A percentile compares a stretch with the other conserved stretches of the same genome.
These are phyloP conservation scores for Oxyruncus cristatus DNA, from an alignment of 2,113 vertebrate genomes.

Conservation along the genomic window DNA sequence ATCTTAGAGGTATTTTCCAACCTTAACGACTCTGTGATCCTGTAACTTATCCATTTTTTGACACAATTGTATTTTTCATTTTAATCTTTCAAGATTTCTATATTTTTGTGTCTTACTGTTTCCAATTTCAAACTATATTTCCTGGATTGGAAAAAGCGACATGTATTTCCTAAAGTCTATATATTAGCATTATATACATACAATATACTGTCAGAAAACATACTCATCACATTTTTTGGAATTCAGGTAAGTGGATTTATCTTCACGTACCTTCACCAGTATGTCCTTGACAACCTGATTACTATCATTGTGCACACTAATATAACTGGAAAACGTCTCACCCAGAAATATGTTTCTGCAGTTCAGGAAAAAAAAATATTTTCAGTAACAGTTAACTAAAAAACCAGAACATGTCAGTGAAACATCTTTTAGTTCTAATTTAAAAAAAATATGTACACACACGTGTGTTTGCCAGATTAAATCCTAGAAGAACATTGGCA, in stretches of 20 bases:
- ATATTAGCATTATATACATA: background rate
- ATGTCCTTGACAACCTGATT: conserved; percentile 94
- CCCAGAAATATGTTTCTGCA: conserved; percentile 96
- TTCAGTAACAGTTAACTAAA: background rate
- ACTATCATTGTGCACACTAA: conserved; percentile 98
- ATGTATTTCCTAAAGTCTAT: background rate
- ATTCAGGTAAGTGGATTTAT: background rate
- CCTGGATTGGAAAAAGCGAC: background rate
- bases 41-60: background rate
- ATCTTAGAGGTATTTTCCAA: background rate
- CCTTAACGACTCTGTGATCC: background rate
- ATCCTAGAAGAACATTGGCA: background rate
- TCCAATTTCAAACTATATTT: background rate
- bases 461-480: background rate
- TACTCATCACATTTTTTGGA: background rate
- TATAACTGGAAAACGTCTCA: conserved; percentile 98
- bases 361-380: background rate
- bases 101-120: background rate
- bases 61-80: background rate
- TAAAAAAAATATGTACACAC: background rate
- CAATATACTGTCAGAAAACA: background rate
- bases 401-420: background rate
- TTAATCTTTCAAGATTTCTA: background rate
- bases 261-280: conserved; percentile 88
- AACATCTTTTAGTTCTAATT: background rate